Evolutionary conservation across 2,113 vertebrate genomes (phyloP).

Genomic region (Calidris pygmaea): DNA sequence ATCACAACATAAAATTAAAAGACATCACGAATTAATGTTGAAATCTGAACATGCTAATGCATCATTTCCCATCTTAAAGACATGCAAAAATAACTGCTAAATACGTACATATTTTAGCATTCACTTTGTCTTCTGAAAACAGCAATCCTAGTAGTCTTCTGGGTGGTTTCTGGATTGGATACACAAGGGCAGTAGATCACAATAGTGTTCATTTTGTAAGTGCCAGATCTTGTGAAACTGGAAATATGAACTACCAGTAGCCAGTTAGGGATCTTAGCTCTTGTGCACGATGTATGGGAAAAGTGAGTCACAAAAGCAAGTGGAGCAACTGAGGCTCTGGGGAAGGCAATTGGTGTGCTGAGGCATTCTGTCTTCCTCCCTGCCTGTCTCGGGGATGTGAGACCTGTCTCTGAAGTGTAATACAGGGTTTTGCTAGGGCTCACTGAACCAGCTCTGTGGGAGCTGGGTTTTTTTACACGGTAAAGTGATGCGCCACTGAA

Average conservation of each 20-base stretch:
- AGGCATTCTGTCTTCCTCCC: background rate
- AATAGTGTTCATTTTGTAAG: background rate
- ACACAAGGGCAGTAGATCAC: too few relatives aligned
- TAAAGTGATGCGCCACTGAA: background rate
- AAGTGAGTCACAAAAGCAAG: background rate
- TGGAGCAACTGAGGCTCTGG: fast-evolving
- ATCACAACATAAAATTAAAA: background rate
- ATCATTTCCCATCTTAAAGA: background rate
- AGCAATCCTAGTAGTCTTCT: background rate
- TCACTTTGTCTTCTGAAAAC: background rate
- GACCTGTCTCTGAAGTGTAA: background rate
- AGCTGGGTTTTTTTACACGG: background rate
- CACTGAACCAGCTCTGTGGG: background rate
- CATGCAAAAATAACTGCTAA: background rate
- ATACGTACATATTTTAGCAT: background rate
- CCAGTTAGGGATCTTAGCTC: background rate
- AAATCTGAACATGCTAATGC: background rate
- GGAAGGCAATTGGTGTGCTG: fast-evolving
- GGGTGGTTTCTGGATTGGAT: background rate
- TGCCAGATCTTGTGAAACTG: background rate
- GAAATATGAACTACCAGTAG: background rate
- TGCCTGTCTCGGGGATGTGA: background rate
- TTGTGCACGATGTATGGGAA: background rate
- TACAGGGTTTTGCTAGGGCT: background rate
- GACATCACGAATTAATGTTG: background rate